These are phyloP conservation scores for Eucidaris tribuloides DNA, from an alignment of 35 echinoderm and acorn worm genomes.

Conservation along the genomic window DNA sequence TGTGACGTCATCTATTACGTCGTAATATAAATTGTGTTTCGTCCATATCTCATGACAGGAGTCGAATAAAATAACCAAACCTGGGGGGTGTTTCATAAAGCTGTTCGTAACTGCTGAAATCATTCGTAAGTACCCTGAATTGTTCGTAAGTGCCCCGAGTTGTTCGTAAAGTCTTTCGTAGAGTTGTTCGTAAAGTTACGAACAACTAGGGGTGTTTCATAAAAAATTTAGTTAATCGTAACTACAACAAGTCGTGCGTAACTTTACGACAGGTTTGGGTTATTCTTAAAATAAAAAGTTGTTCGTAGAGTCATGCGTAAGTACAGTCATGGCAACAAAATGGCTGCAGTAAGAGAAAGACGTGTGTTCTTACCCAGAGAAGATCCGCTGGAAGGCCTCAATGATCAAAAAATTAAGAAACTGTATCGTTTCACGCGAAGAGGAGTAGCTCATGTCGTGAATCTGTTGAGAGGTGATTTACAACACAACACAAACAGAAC, in stretches of 20 bases:
- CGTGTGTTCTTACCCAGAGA: not conserved
- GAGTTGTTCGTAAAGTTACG: slow-evolving; percentile 13
- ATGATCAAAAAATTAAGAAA: not conserved
- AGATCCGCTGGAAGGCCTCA: not conserved
- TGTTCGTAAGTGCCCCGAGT: not conserved
- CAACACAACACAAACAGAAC: not conserved
- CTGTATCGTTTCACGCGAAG: not conserved
- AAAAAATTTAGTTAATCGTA: not conserved
- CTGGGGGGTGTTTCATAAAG: not conserved
- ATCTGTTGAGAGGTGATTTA: not conserved
- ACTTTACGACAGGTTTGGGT: not conserved
- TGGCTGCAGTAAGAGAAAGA: not conserved
- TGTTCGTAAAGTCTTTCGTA: slow-evolving; percentile 7
- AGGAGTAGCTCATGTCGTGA: not conserved
- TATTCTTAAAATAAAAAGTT: slow-evolving; percentile 1
- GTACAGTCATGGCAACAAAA: slow-evolving; percentile 9
- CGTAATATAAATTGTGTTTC: too few species aligned
- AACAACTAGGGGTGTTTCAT: slow-evolving; percentile 5
- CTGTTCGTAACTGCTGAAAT: not conserved
- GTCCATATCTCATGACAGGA: too few species aligned
- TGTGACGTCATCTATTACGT: too few species aligned
- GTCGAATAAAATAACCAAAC: too few species aligned
- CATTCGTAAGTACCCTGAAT: not conserved
- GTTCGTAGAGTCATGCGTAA: not conserved
- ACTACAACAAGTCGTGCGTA: not conserved